Base-by-base conservation (phyloP, 2,888 invertebrate species). In the Cancer borealis region DNA sequence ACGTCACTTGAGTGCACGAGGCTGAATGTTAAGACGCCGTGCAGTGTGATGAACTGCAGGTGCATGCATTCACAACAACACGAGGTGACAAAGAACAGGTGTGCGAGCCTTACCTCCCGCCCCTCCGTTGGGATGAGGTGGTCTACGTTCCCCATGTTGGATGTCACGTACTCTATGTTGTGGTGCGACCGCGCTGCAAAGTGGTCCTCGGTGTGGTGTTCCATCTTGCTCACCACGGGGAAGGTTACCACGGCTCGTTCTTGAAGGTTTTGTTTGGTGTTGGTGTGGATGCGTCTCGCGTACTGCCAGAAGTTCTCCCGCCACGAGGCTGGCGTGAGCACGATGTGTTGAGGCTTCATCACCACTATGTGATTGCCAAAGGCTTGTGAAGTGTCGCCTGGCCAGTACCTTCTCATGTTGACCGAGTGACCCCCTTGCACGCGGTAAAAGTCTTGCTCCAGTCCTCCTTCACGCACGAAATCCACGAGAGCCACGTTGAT, bases 391-490 rank as follows among this genome's bases (percentile, higher is more conserved):
- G 84, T 84, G 46, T 84, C 30, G 39, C 73, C 92, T 30, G 73
- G 21, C 92, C 92, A 92, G 45, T 92, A 92, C 8, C 84, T 84
- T 45, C 92, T 66, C 3, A 79, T 26, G 30, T 47, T 92, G 26
- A 92, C 92, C 3, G 47, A 30, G 0, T 92, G 92, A 2, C 30
- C 14, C 14, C 8, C 21, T n/a, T 21, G 45, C 0, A 92, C 17
- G 12, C 3, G 26, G 47, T 92, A 92, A 10, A 66, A 66, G 39
- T 39, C 39, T 39, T 39, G 39, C 39, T 39, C 39, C 39, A 39
- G 39, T 39, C 39, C 39, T 39, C n/a, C 84, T n/a, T 92, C 84
- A 0, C n/a, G 5, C 14, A 92, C 46, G 21, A 79, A 26, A 21
- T 92, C 92, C 45, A 92, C 84, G 30, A 92, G 26, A n/a, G 47